A percentile compares a stretch with the other conserved stretches of the same genome.
These are phyloP conservation scores for Rhimphoctona megacephalus DNA, from an alignment of 2,888 invertebrate genomes.

Conservation along the genomic window DNA sequence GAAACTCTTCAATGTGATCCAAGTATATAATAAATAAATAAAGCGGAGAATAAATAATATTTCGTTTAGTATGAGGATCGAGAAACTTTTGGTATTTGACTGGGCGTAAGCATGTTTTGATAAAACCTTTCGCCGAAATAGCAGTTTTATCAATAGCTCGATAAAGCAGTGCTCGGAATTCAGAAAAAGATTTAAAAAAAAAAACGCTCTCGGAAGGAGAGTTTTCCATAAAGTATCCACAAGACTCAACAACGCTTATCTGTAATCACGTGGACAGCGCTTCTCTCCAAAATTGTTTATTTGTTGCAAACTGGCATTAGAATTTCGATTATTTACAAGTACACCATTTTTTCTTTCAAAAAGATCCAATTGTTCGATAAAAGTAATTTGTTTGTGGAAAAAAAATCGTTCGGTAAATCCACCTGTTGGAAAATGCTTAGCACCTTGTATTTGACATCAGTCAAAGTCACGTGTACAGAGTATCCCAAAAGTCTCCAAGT, in stretches of 20 bases:
- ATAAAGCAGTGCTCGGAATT: slow-evolving; percentile 26
- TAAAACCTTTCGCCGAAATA: slow-evolving; percentile 38
- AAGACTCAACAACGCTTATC: background rate
- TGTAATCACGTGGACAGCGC: too few relatives aligned
- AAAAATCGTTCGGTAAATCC: too few relatives aligned
- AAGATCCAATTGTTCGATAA: background rate
- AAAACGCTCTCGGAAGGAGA: background rate
- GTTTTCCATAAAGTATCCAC: background rate
- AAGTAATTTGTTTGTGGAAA: too few relatives aligned
- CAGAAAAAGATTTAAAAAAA: slow-evolving; percentile 23
- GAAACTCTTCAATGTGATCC: too few relatives aligned
- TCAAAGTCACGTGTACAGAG: too few relatives aligned
- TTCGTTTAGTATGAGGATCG: background rate
- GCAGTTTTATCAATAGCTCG: slow-evolving; percentile 1
- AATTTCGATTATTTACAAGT: background rate
- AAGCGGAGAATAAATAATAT: background rate
- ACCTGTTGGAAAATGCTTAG: too few relatives aligned
- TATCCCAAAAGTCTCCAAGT: too few relatives aligned
- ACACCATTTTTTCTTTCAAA: background rate
- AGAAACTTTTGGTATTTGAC: slow-evolving; percentile 15
- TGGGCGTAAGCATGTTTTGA: background rate
- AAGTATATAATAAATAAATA: background rate
- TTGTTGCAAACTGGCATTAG: too few relatives aligned
- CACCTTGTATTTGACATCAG: too few relatives aligned
- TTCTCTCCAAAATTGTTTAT: too few relatives aligned